phyloP scores from a whole-genome alignment of 2,113 vertebrate species.

The Zosterops lateralis region DNA sequence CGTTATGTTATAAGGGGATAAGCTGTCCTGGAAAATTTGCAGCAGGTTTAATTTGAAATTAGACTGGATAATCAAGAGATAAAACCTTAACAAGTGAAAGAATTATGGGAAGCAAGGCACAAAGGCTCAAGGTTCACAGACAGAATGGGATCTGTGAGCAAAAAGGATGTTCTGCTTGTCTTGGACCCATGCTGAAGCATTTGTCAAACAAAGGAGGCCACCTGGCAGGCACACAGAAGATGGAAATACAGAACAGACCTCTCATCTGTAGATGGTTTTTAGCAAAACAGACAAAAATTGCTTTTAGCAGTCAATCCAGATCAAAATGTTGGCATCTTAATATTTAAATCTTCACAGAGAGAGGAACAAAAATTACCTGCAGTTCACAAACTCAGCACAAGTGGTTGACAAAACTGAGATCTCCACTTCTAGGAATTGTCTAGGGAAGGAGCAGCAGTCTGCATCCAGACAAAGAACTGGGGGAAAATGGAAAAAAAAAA shows the following conservation, averaged over 20 bases:
- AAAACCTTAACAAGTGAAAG: neutral
- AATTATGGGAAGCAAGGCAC: neutral
- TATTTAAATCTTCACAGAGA: neutral
- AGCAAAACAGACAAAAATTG: neutral
- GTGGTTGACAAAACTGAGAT: neutral
- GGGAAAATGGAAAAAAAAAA: neutral
- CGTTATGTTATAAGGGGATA: neutral
- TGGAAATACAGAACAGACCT: neutral
- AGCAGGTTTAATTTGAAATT: conserved; percentile 4
- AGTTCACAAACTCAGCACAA: neutral
- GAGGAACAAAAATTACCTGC: neutral
- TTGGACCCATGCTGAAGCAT: neutral
- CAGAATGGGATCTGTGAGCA: neutral
- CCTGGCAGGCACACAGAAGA: neutral
- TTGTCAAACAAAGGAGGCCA: neutral
- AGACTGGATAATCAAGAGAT: neutral
- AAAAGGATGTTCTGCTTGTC: neutral
- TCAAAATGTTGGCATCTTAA: neutral
- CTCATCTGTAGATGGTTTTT: neutral
- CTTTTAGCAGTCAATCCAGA: neutral
- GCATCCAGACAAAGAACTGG: neutral
- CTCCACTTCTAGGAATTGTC: neutral
- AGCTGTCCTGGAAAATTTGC: neutral
- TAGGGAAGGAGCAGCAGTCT: neutral
- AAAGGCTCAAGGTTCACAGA: neutral